Percentiles rank a stretch among this genome's conserved stretches.
Evolutionary conservation across 1,140 invertebrate species (phyloP).

Genomic region (Dermatophagoides farinae): DNA sequence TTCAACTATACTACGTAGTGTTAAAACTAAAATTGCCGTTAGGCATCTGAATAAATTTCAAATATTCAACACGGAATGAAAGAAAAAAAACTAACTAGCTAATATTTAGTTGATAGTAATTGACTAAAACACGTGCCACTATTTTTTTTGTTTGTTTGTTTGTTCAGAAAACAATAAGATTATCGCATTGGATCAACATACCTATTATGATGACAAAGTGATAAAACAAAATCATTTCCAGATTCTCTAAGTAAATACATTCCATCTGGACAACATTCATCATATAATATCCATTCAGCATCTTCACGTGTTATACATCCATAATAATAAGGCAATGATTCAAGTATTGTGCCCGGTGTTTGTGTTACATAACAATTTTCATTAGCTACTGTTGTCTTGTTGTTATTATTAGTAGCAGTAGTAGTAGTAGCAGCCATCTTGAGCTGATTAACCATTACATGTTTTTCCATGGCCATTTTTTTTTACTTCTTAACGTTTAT

Average conservation of each 20-base stretch:
- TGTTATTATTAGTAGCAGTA: neutral
- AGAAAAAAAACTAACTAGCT: too few relatives aligned
- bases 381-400: neutral
- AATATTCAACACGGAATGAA: too few relatives aligned
- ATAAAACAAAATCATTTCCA: constrained; percentile 20
- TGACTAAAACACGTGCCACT: too few relatives aligned
- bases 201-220: constrained; percentile 25
- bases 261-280: constrained; percentile 26
- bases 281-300: constrained; percentile 27
- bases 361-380: constrained; percentile 14
- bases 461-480: neutral
- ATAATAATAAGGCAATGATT: constrained; percentile 26
- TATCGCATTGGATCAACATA: constrained; percentile 15
- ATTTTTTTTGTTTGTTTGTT: too few relatives aligned
- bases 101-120: too few relatives aligned
- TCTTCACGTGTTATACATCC: constrained; percentile 30
- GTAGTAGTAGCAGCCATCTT: neutral
- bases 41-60: too few relatives aligned
- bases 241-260: constrained; percentile 28
- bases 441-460: neutral
- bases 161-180: too few relatives aligned
- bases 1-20: too few relatives aligned
- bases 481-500: too few relatives aligned
- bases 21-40: too few relatives aligned
- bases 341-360: neutral